phyloP scores from a whole-genome alignment of 2,888 invertebrate species.

The Orchesellides sinensis region DNA sequence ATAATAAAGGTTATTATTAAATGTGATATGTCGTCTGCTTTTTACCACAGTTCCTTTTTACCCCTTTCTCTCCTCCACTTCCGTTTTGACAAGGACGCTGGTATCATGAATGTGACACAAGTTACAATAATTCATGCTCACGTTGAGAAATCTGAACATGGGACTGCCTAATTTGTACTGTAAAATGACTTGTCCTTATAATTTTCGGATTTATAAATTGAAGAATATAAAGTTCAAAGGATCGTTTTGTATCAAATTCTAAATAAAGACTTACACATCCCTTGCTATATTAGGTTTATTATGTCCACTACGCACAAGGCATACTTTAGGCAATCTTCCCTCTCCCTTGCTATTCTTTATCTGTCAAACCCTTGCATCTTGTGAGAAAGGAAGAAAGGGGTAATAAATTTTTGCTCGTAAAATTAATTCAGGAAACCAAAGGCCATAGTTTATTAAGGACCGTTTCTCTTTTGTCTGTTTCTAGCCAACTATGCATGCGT shows the following conservation, averaged over 20 bases:
- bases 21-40: slow-evolving; percentile 20
- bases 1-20: slow-evolving; percentile 53
- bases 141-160: too few species aligned
- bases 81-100: slow-evolving; percentile 10
- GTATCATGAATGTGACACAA: too few species aligned
- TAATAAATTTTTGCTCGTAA: slow-evolving; percentile 70
- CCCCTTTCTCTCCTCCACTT: slow-evolving; percentile 19
- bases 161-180: too few species aligned
- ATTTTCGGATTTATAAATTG: too few species aligned
- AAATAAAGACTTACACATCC: too few species aligned
- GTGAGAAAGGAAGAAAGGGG: slow-evolving; percentile 35
- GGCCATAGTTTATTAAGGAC: slow-evolving; percentile 71
- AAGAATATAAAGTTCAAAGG: too few species aligned
- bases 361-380: slow-evolving; percentile 20
- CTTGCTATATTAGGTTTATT: not conserved
- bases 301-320: not conserved
- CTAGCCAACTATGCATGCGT: not conserved
- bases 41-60: not conserved
- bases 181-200: too few species aligned
- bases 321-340: not conserved
- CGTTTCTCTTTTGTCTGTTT: slow-evolving; percentile 29
- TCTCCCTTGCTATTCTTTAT: not conserved
- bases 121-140: too few species aligned
- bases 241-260: too few species aligned
- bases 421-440: slow-evolving; percentile 74